Evolutionary conservation across 2,797 vertebrate species (phyloP), one percentile per base, ranked within the genome.

Genomic region (Anniella stebbinsi): DNA sequence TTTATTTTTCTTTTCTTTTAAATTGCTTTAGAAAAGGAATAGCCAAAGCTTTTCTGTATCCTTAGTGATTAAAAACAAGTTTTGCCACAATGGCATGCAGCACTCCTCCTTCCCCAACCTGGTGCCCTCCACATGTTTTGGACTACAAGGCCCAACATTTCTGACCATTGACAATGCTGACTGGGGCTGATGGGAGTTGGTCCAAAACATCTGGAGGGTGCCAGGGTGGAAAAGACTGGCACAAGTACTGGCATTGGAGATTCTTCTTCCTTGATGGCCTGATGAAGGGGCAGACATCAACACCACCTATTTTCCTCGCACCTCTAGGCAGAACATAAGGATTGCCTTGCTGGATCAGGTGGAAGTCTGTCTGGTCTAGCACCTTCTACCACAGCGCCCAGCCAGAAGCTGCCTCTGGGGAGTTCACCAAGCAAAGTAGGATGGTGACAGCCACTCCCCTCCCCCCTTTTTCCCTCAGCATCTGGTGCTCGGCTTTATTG

Each of bases 61-160:
- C 82, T 69, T 69, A 60, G 85, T 25, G 81, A 90, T 70, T 1
- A 76, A 81, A 94, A 94, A 87, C 38, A 84, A 88, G 90, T 12
- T 69, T 30, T 84, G 94, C 91, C 70, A 23, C 60, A 36, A 78
- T 57, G 54, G 12, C 54, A 57, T 15, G 54, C 54, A 57, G 54
- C 9, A 57, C 54, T 57, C 12, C 1, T 11, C 54, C 54, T 57
- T 57, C 54, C 54, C 54, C 13, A 57, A 15, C 13, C 54, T 57
- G 11, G 54, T 15, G 54, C 12, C 54, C 54, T 57, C 12, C 54
- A 57, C 12, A 57, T 57, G 13, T 57, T 57, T 57, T 57, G 54
- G 54, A 57, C 54, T 12, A 54, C 51, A 54, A 54, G 1, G 9
- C 51, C 51, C 51, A 54, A 12, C 51, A 54, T 54, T 54, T 54